phyloP scores from a whole-genome alignment of 2,113 vertebrate species.

The Hippocampus mohnikei region DNA sequence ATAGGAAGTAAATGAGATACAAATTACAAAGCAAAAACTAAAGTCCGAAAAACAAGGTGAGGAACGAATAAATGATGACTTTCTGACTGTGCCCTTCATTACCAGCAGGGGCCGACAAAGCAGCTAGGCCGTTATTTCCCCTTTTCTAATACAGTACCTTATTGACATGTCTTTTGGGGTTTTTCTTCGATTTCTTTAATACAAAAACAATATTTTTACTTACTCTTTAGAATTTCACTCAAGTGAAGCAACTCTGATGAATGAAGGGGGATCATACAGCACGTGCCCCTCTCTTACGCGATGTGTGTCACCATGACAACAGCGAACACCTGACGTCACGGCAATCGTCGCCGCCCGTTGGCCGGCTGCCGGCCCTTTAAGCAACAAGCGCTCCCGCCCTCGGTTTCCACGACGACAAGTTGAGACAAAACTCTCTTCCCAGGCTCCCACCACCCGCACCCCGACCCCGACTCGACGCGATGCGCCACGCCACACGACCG shows the following conservation, averaged over 20 bases:
- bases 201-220: not conserved
- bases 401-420: conserved; percentile 55
- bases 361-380: conserved; percentile 65
- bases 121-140: not conserved
- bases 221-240: not conserved
- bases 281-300: not conserved
- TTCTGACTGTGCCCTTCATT: not conserved
- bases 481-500: not conserved
- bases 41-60: too few relatives aligned
- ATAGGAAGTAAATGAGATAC: too few relatives aligned
- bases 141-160: not conserved
- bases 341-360: not conserved
- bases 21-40: too few relatives aligned
- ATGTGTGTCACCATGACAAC: conserved; percentile 4
- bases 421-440: conserved; percentile 48
- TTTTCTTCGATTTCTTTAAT: not conserved
- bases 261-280: not conserved
- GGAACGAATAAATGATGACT: not conserved
- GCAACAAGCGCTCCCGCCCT: not conserved
- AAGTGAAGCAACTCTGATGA: not conserved
- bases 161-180: not conserved
- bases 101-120: not conserved
- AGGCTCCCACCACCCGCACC: not conserved
- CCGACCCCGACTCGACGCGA: not conserved
- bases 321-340: not conserved